Conservation (phyloP, 2,888 invertebrate species). For the Amaurobius ferox region DNA sequence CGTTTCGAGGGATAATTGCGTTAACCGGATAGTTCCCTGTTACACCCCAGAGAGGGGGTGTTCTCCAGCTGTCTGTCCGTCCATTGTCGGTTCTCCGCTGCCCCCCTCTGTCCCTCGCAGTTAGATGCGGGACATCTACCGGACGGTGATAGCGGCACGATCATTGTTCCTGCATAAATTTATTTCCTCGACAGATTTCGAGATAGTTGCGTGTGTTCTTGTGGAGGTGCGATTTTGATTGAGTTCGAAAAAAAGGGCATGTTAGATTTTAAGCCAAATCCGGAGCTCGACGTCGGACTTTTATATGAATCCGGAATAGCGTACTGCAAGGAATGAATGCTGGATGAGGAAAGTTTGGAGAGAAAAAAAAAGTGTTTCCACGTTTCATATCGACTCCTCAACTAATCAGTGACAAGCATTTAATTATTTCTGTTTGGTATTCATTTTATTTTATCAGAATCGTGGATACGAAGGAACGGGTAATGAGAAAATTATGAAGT, state of each 20-base stretch:
- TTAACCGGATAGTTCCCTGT: conserved; percentile 73
- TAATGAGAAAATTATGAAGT: too few species aligned
- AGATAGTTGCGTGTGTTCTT: not conserved
- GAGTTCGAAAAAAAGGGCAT: not conserved
- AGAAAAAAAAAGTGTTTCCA: too few species aligned
- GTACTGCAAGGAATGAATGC: too few species aligned
- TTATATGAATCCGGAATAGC: too few species aligned
- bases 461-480: too few species aligned
- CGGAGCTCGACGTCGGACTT: too few species aligned
- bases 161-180: conserved; percentile 5
- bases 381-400: too few species aligned
- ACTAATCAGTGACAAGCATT: too few species aligned
- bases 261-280: not conserved
- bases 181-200: not conserved
- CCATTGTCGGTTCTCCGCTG: conserved; percentile 10
- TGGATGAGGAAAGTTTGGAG: too few species aligned
- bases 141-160: not conserved
- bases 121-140: conserved; percentile 39
- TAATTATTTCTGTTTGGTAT: too few species aligned
- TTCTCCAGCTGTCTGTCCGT: conserved; percentile 40
- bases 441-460: too few species aligned
- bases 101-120: conserved; percentile 1
- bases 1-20: conserved; percentile 71
- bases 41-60: conserved; percentile 36
- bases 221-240: not conserved